Evolutionary conservation across 2,797 vertebrate genomes (phyloP), one percentile per base, ranked within the genome.

Genomic region (Syngnathus acus): DNA sequence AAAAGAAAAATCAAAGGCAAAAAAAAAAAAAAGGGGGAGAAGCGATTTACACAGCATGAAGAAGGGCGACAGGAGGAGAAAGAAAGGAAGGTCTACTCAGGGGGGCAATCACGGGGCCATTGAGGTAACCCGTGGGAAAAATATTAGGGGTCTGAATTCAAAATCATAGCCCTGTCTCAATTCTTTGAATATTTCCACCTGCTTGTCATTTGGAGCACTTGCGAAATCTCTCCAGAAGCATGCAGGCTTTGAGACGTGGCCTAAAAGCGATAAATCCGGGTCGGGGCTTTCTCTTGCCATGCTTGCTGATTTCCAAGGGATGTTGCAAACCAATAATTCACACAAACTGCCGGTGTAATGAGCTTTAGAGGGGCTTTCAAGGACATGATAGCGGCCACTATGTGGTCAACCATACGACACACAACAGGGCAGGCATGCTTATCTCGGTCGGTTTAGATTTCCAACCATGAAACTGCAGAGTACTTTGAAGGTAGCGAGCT

Each of bases 401-500:
- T 47, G 50, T 57, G 55, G 32, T 65, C 59, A 61, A 39, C 57
- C 55, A 37, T 16, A 42, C 5, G 42, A 65, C 9, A 72, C 68
- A 64, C 43, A 10, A 32, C 39, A 3, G 19, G n/a, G 32, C 61
- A 64, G 8, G 23, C 43, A 32, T 26, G 62, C 62, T 53, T 50
- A 62, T 68, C 68, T 45, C 42, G 47, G 60, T 78, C 47, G 26
- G 74, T 72, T 61, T 1, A 5, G 16, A 68, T 61, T 74, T 68
- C 61, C 19, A 40, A 59, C 72, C 45, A 57, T 85, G 77, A 82
- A 76, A 75, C 65, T 3, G 9, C 3, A 38, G 63, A 55, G 70
- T 69, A 32, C 77, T 81, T 74, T 88, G 73, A 88, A 85, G 72
- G 75, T 69, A 62, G 73, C 45, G 55, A 77, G 78, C 64, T 65